phyloP scores from a whole-genome alignment of 1,140 invertebrate species.

The Procambarus clarkii region DNA sequence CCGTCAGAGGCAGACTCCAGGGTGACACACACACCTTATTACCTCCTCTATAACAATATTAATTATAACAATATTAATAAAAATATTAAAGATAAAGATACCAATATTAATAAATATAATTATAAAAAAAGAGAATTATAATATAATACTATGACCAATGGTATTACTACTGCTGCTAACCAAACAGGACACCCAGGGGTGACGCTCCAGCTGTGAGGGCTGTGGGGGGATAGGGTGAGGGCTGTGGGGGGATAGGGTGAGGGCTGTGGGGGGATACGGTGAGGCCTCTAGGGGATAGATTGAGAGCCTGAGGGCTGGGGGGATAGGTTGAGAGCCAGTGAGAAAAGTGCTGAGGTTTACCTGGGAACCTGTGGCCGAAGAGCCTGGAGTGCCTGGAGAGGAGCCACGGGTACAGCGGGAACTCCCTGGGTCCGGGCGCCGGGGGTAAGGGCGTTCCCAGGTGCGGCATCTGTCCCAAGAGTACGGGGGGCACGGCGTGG shows the following conservation, averaged over 20 bases:
- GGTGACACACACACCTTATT: too few relatives aligned
- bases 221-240: not conserved
- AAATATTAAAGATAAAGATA: not conserved
- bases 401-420: conserved; percentile 93
- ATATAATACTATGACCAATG: not conserved
- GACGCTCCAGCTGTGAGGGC: not conserved
- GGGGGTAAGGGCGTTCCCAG: conserved; percentile 66
- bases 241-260: too few relatives aligned
- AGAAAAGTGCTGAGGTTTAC: conserved; percentile 10
- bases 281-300: not conserved
- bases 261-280: too few relatives aligned
- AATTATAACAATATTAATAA: conserved; percentile 12
- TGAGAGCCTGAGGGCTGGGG: not conserved
- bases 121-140: not conserved
- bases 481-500: conserved; percentile 32
- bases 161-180: not conserved
- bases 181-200: not conserved
- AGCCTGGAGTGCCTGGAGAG: conserved; percentile 91
- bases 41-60: not conserved
- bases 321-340: not conserved
- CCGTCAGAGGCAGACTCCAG: too few relatives aligned
- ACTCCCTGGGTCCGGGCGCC: conserved; percentile 74
- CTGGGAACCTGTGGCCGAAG: conserved; percentile 81
- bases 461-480: conserved; percentile 59
- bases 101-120: not conserved